phyloP scores from a whole-genome alignment of 1,140 invertebrate genomes.

The honey bee (Apis mellifera) region Amel_HAv3.1 CM009931.2:6465501-6466000 shows the following conservation, averaged over 20 bases:
- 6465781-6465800: constrained; percentile 8
- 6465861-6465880: not conserved
- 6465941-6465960: not conserved
- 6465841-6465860: constrained; percentile 2
- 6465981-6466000: too few relatives aligned
- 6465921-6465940: not conserved
- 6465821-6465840: constrained; percentile 1
- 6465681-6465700: too few relatives aligned
- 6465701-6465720: not conserved
- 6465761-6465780: constrained; percentile 18
- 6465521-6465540: too few relatives aligned
- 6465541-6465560: too few relatives aligned
- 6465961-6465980: not conserved
- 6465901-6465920: not conserved
- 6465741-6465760: not conserved
- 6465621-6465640: too few relatives aligned
- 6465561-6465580: too few relatives aligned
- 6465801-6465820: not conserved
- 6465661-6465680: too few relatives aligned
- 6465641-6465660: too few relatives aligned
- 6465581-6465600: too few relatives aligned
- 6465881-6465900: not conserved
- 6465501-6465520: too few relatives aligned
- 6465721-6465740: constrained; percentile 20
- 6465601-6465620: too few relatives aligned